Conservation (phyloP, 2,797 vertebrate species). For the Anniella stebbinsi region DNA sequence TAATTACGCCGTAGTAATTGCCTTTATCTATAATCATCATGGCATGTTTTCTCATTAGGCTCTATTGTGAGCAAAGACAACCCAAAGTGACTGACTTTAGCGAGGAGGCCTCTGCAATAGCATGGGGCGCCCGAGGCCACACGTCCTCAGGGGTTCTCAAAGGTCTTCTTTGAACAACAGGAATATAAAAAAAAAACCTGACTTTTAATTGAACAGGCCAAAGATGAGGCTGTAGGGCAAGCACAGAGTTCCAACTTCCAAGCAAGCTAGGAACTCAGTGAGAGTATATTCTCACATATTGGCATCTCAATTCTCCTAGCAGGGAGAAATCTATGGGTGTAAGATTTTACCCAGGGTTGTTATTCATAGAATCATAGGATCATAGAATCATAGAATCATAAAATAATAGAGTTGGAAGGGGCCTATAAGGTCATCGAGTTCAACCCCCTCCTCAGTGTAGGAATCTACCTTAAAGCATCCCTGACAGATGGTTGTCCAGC, state of each 20-base stretch:
- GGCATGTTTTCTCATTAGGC: slow-evolving; percentile 33
- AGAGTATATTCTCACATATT: too few species aligned
- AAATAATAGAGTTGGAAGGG: too few species aligned
- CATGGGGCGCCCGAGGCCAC: background rate
- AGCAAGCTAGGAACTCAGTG: background rate
- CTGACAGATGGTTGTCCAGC: too few species aligned
- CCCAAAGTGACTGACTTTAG: background rate
- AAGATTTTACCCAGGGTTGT: too few species aligned
- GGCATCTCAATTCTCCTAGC: too few species aligned
- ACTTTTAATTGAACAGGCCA: background rate
- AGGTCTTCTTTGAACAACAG: background rate
- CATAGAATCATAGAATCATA: too few species aligned
- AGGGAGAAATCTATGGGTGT: too few species aligned
- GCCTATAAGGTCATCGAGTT: too few species aligned
- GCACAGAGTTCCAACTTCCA: background rate
- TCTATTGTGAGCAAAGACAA: slow-evolving; percentile 23
- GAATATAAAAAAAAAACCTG: too few species aligned
- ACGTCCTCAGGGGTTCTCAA: background rate
- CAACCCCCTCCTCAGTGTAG: too few species aligned
- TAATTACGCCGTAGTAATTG: background rate
- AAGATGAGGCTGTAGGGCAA: background rate
- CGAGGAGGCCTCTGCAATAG: background rate
- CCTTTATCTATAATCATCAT: slow-evolving; percentile 14
- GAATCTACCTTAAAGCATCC: too few species aligned
- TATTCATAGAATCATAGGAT: too few species aligned